phyloP scores from a whole-genome alignment of 2,888 invertebrate genomes.

The Heliconius erato region DNA sequence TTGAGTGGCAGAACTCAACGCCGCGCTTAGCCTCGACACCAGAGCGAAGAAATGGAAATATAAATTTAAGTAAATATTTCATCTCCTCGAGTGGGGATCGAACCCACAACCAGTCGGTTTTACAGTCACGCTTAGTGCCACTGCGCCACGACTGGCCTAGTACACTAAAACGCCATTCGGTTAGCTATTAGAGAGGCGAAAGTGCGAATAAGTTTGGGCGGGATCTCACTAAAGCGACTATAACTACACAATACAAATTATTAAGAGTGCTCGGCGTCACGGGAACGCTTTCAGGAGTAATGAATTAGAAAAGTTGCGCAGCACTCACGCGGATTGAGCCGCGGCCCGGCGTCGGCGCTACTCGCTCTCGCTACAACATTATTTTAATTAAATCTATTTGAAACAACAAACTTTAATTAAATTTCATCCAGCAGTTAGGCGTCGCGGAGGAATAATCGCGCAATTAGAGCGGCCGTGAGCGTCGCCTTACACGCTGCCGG shows the following conservation, averaged over 20 bases:
- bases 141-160: too few relatives aligned
- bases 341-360: constrained; percentile 74
- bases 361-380: constrained; percentile 84
- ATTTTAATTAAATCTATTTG: constrained; percentile 87
- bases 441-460: constrained; percentile 86
- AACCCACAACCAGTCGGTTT: too few relatives aligned
- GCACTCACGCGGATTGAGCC: constrained; percentile 85
- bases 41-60: too few relatives aligned
- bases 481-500: constrained; percentile 85
- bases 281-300: constrained; percentile 86
- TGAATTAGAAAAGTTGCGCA: constrained; percentile 86
- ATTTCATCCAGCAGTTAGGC: constrained; percentile 87
- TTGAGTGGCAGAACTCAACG: too few relatives aligned
- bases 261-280: constrained; percentile 85
- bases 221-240: constrained; percentile 69
- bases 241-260: constrained; percentile 85
- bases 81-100: too few relatives aligned
- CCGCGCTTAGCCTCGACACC: too few relatives aligned
- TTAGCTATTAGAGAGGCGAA: constrained; percentile 13
- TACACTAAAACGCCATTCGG: neutral
- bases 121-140: too few relatives aligned
- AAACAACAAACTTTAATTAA: constrained; percentile 87
- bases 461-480: constrained; percentile 86
- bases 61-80: too few relatives aligned
- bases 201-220: constrained; percentile 53